Evolutionary conservation across 1,140 invertebrate species (phyloP), one percentile per base, ranked within the genome.

Genomic region (Aphelinus atriplicis): DNA sequence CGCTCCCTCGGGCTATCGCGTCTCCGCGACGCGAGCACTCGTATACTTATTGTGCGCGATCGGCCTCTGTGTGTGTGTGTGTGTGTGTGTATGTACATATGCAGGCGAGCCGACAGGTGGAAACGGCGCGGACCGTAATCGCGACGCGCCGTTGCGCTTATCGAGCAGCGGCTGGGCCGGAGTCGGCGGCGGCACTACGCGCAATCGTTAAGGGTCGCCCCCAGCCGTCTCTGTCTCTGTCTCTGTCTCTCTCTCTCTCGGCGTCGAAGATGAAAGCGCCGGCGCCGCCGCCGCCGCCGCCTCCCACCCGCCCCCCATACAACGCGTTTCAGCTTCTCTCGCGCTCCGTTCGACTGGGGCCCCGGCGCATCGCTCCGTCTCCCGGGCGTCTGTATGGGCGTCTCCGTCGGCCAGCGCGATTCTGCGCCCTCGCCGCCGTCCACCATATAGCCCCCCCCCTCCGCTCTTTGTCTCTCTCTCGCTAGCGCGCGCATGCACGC

Each of bases 361-460:
- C 26, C 26, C 26, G 26, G 26, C 26, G 5, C n/a, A 50, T 3
- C 0, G 47, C 46, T 5, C 1, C 1, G 7, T 53, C 42, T 55
- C n/a, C 55, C 9, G 42, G 66, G 7, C 67, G 50, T 63, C 45
- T 63, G 43, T 63, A 6, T 9, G 56, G 64, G 47, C 26, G 6
- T 73, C 64, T 73, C 50, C 64, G 64, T 73, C 75, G 57, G 56
- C 64, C 71, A 66, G 77, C 50, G 64, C 73, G 83, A 82, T 81
- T 80, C 82, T 84, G 83, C 83, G 83, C 82, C 78, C 81, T 80
- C 78, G 78, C 73, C 70, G 76, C 76, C 51, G 4, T 53, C 26
- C 26, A 26, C 26, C 26, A 26, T 26, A 26, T 53, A 53, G 4
- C 75, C 67, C 64, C 58, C 58, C 55, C 66, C 62, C 63, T 43